Base-by-base conservation (phyloP, 2,888 invertebrate genomes). In the Trachelus stipa region DNA sequence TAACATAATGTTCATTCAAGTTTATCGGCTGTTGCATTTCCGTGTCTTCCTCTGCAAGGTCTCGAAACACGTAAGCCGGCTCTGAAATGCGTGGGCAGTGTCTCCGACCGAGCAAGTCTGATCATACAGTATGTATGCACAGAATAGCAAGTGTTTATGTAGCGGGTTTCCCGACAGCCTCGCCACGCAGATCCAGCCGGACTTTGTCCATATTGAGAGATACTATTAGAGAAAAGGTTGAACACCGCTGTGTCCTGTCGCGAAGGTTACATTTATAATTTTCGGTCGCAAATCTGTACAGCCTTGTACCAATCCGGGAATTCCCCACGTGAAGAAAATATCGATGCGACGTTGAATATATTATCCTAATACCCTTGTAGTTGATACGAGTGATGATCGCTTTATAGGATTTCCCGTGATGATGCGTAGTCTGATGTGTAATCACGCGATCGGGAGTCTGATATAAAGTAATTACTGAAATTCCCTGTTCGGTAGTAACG, bases 161-260 rank as follows among this genome's bases (percentile, higher is more conserved):
- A 76, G 37, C 73, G 76, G 76, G 76, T 34, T 76, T 76, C 73
- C 76, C 76, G 68, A 56, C 73, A 73, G 73, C 68, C 56, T 40
- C 34, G 40, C 35, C 34, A 56, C 34, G 56, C 34, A 76, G 76
- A 76, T 76, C 73, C 76, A 73, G 76, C 40, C 73, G 15, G 31
- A 31, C 30, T 31, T 73, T 76, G 73, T 34, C 15, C 37, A 30
- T 34, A 73, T 76, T 40, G 33, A 74, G 37, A 56, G 56, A 56
- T 56, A 23, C 56, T 23, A 56, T 56, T 56, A 56, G 56, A 56
- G 23, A 9, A 56, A 40, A 40, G 40, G 9, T 23, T 23, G 9
- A 15, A 56, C 23, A 23, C 6, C 2, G 23, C 56, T 56, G 56
- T 56, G 23, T 56, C 23, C 56, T 23, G 56, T 56, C 56, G 56